These are phyloP conservation scores for Peromyscus aztecus DNA, from an alignment of 2,797 vertebrate genomes.

Conservation along the genomic window DNA sequence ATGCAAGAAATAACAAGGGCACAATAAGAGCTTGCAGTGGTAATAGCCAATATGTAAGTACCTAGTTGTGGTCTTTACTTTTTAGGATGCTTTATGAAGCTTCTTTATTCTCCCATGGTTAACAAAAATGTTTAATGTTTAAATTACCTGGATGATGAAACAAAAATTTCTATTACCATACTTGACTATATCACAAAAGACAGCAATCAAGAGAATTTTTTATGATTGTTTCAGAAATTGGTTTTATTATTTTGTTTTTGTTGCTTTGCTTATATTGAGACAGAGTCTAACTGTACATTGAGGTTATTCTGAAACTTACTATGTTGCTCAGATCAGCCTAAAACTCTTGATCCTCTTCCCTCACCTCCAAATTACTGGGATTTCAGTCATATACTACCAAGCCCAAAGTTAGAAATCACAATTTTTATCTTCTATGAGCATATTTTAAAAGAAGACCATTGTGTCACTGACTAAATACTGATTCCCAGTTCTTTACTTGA, in stretches of 20 bases:
- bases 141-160: conserved; percentile 91
- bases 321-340: not conserved
- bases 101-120: conserved; percentile 89
- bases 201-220: conserved; percentile 77
- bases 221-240: conserved; percentile 25
- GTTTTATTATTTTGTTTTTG: not conserved
- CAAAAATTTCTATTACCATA: conserved; percentile 88
- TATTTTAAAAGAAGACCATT: not conserved
- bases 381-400: too few species aligned
- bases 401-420: not conserved
- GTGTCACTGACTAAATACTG: not conserved
- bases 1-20: not conserved
- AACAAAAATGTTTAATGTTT: conserved; percentile 89
- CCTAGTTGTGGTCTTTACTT: conserved; percentile 83
- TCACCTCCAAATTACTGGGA: not conserved
- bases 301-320: not conserved
- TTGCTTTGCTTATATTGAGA: not conserved
- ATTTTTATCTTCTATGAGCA: not conserved
- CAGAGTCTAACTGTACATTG: too few species aligned
- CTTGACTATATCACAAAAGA: conserved; percentile 74
- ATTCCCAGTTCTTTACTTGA: not conserved
- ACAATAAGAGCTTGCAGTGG: conserved; percentile 23
- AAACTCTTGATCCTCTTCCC: not conserved
- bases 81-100: conserved; percentile 88
- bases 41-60: conserved; percentile 72